Evolutionary conservation across 2,797 vertebrate species (phyloP).

Genomic region (Knipowitschia caucasica): DNA sequence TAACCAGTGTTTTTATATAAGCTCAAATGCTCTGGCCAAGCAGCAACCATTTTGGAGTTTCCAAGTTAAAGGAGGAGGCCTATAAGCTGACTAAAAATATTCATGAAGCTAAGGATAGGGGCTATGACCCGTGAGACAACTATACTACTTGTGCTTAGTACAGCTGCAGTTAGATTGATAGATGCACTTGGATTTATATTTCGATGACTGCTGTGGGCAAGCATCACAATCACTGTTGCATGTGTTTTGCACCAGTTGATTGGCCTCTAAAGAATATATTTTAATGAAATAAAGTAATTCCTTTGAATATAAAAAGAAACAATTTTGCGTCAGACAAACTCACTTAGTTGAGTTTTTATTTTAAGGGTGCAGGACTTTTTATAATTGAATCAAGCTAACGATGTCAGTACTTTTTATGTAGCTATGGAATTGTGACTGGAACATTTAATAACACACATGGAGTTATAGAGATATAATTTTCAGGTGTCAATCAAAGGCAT

Average conservation of each 20-base stretch:
- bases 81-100: slow-evolving; percentile 6
- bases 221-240: not conserved
- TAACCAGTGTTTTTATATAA: slow-evolving; percentile 6
- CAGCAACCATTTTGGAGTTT: not conserved
- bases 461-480: not conserved
- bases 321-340: no score
- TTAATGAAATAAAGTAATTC: no score
- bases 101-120: not conserved
- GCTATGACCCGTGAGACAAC: not conserved
- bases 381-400: not conserved
- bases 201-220: not conserved
- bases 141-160: not conserved
- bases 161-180: not conserved
- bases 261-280: not conserved
- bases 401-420: not conserved
- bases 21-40: not conserved
- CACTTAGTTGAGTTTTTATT: no score
- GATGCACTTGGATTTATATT: not conserved
- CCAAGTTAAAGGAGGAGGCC: slow-evolving; percentile 4
- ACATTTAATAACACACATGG: slow-evolving; percentile 3
- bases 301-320: no score
- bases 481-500: not conserved
- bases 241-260: not conserved
- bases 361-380: not conserved
- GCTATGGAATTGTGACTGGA: not conserved